Base-by-base conservation (phyloP, 2,797 vertebrate species). In the Pagetopsis macropterus region DNA sequence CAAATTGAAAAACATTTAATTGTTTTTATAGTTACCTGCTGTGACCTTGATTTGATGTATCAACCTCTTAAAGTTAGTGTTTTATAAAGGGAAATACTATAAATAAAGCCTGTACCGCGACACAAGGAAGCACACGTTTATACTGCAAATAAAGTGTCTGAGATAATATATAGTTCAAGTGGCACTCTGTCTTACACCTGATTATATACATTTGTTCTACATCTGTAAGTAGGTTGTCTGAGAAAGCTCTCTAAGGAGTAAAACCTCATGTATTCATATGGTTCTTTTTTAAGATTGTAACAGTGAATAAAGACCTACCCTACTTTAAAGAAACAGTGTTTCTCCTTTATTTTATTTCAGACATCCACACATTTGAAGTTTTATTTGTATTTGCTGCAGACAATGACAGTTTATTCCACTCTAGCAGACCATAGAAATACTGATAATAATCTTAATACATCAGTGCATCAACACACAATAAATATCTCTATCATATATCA, bases 81-180 rank as follows among this genome's bases (percentile, higher is more conserved):
- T 60, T 59, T 15, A 49, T 19, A 49, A 12, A 59, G 51, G 48
- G 19, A 57, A 43, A 51, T 37, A 41, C 9, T 5, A 54, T 64
- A 64, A 83, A 44, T 65, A 52, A 71, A 69, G 12, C 12, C 27
- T 51, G 31, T 15, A n/a, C 14, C 0, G 2, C 33, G 31, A 27
- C 43, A 45, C 15, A 57, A 65, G 65, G 58, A 70, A 41, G 27
- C 17, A 46, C 15, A 58, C 40, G 37, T 74, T 74, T 31, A 55
- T 46, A 59, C 1, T 71, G n/a, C 51, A 44, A 74, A 74, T 62
- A 65, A 81, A 83, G 73, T 12, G 2, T 44, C 58, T 76, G 54
- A 71, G 66, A 71, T 72, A 21, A 46, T 60, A 76, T 7, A 56
- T 17, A 41, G 23, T 50, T 17, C 60, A 75, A 40, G 27, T 15